Evolutionary conservation across 2,797 vertebrate species (phyloP).

Genomic region (Gymnopithys bicolor): DNA sequence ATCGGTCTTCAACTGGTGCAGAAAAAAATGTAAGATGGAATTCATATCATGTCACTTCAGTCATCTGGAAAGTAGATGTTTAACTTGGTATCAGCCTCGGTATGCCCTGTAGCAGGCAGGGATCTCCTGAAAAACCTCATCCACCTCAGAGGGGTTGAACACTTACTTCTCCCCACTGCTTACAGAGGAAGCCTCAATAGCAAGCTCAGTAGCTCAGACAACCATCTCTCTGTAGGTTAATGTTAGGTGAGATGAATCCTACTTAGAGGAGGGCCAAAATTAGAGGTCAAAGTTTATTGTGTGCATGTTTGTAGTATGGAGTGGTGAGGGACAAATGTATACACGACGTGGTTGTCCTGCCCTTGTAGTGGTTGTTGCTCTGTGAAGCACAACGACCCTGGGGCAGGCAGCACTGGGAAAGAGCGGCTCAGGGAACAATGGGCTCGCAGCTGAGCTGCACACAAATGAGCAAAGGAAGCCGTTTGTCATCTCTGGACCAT

Average conservation of each 20-base stretch:
- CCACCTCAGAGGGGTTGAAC: background rate
- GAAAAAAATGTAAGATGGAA: background rate
- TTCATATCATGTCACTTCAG: background rate
- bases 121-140: background rate
- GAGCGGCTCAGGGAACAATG: background rate
- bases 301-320: background rate
- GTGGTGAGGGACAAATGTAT: background rate
- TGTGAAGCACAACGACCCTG: background rate
- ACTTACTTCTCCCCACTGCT: background rate
- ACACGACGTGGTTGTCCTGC: background rate
- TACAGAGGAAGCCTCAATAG: background rate
- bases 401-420: background rate
- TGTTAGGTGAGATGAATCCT: background rate
- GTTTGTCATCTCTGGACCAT: conserved; percentile 31
- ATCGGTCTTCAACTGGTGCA: background rate
- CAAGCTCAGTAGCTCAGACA: background rate
- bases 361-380: background rate
- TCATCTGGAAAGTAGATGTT: background rate
- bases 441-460: background rate
- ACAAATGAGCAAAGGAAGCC: conserved; percentile 33
- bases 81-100: background rate
- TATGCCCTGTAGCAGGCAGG: background rate
- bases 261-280: background rate
- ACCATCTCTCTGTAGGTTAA: background rate
- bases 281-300: background rate